phyloP scores from a whole-genome alignment of 2,113 vertebrate genomes.

The Catharus fuscescens region DNA sequence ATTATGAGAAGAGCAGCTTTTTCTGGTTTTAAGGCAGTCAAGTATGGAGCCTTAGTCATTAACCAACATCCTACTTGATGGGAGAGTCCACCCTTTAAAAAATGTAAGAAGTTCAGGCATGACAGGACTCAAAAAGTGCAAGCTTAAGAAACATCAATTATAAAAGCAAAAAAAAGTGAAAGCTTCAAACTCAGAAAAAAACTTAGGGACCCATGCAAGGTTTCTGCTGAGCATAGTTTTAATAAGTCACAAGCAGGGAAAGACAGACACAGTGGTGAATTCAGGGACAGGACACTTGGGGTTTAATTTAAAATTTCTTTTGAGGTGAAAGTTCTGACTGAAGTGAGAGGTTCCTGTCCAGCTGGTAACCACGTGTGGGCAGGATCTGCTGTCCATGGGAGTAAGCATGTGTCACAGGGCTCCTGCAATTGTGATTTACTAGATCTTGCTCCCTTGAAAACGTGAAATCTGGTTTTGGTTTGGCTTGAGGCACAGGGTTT shows the following conservation, averaged over 20 bases:
- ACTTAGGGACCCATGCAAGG: background rate
- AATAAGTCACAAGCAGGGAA: background rate
- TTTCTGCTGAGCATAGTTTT: background rate
- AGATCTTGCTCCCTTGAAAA: background rate
- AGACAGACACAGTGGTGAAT: background rate
- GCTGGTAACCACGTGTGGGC: constrained; percentile 36
- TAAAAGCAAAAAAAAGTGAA: background rate
- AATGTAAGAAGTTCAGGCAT: background rate
- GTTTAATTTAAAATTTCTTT: constrained; percentile 26
- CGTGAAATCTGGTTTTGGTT: constrained; percentile 4
- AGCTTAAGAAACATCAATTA: background rate
- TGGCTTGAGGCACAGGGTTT: background rate
- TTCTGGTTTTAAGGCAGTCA: background rate
- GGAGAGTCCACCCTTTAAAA: background rate
- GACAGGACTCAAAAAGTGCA: background rate
- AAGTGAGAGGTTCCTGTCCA: background rate
- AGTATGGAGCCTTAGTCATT: background rate
- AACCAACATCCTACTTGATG: background rate
- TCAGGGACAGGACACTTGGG: background rate
- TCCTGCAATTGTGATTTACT: constrained; percentile 30
- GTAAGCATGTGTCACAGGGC: background rate
- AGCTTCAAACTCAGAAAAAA: constrained; percentile 3
- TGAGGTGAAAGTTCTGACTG: background rate
- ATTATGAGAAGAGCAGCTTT: background rate
- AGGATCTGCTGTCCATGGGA: background rate